Base-by-base conservation (phyloP, 2,888 invertebrate species). In the Chrysotoxum bicinctum region DNA sequence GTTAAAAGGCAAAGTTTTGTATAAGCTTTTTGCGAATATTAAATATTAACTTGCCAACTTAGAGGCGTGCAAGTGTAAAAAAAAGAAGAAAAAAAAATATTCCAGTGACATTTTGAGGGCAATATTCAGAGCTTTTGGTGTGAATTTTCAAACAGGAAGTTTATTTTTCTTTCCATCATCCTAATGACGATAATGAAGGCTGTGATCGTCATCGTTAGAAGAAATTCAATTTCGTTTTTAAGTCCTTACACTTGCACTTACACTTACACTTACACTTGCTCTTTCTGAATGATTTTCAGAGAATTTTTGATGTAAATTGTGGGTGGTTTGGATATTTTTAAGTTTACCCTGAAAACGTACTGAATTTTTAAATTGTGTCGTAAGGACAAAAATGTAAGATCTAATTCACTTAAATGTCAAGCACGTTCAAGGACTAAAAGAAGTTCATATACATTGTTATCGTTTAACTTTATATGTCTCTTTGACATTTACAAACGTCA, bases 21-120 rank as follows among this genome's bases (percentile, higher is more conserved):
- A 50, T 66, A 73, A 81, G 80, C 85, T 85, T 85, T 85, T 85
- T 85, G 72, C 73, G 68, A 69, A 85, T 80, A 85, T 81, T 85
- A 85, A 85, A 85, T 81, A 85, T 85, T 85, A 81, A 85, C 85
- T 85, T 81, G 69, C 19, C 75, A 85, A 73, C 70, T 66, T 84
- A 48, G 37, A 75, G 84, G 79, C 66, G 81, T 76, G 79, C 58
- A 69, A 77, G 81, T 73, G 85, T 85, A 72, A 62, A 40, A 43
- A 19, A n/a, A 58, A 35, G 56, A 10, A 32, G 30, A 16, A 54
- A 26, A 45, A 12, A 76, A 80, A 76, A 32, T 48, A 50, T 85
- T 56, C 37, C 68, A 73, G 32, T 64, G 85, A 81, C 81, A 81
- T 85, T 50, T 76, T 58, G 30, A 40, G 73, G 80, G 68, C 80